Evolutionary conservation across 2,113 vertebrate genomes (phyloP), one percentile per base, ranked within the genome.

Genomic region (Amblyornis subalaris): DNA sequence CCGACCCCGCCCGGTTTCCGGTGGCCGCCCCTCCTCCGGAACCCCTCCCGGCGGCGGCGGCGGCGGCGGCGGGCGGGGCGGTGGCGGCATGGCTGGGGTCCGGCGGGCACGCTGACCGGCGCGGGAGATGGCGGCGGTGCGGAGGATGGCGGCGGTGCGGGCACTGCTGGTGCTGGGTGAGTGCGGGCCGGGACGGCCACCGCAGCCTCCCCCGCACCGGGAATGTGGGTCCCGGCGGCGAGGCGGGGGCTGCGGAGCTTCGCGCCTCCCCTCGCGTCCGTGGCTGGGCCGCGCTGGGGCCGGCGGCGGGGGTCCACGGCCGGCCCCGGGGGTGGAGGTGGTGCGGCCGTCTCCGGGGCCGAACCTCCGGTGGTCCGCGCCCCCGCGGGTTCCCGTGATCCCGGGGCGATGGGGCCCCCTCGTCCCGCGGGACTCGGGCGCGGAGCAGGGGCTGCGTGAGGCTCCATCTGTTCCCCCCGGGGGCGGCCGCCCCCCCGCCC

Each of bases 131-230:
- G 94, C 92, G 48, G 96, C 62, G 58, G 83, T 94, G 92, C 79
- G 93, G 71, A 42, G 85, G 62, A 93, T 94, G 94, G 92, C 92
- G 42, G 96, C 60, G 66, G 85, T 96, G 93, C 86, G 88, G 44
- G 90, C 69, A 36, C 87, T 82, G 18, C 80, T 96, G 75, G 36
- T 90, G 86, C 88, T 93, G 40, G 92, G 95, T 95, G 70, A 95
- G 95, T 96, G 84, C 72, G 38, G 45, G 35, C 62, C 20, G 85
- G 45, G 31, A 6, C 40, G 2, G 58, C 25, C 17, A 12, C 19
- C 45, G 31, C 47, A 53, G 72, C 62, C 31, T 67, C 13, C 36
- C 22, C 19, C 26, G 23, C 16, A 25, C 51, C 1, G 50, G 65
- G 64, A n/a, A 10, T 25, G 61, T 36, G 36, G 47, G 12, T n/a